Base-by-base conservation (phyloP, 2,113 vertebrate genomes). In the Nyctereutes procyonoides region DNA sequence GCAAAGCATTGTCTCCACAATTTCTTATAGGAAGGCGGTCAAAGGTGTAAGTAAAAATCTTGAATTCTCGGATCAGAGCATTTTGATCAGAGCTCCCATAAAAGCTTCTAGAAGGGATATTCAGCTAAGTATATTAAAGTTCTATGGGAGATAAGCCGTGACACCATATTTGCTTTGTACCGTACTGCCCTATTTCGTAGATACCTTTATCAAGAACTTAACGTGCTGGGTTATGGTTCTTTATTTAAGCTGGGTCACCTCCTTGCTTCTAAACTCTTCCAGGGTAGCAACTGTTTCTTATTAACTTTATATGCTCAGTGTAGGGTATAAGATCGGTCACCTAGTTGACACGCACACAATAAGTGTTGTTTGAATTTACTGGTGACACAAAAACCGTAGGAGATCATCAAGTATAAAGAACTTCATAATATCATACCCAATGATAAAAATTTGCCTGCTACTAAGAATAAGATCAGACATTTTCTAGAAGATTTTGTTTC, bases 381-480 rank as follows among this genome's bases (percentile, higher is more conserved):
- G 26, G 63, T 65, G 73, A 82, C 56, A 87, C 55, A 95, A 96
- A 93, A 83, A n/a, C 30, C 87, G 43, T 0, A 17, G 55, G 43
- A 79, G 62, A 95, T 63, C 22, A 53, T 17, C 88, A 48, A 32
- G 1, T 65, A 94, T 62, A 84, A 83, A 93, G 26, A 82, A 73
- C 17, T 56, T 93, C 53, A 22, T 80, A 90, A 67, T 63, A 94
- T 19, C 81, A 2, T 10, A 80, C 63, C 28, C 35, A 53, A n/a
- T 76, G 83, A 83, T 79, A 71, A 53, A 88, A 93, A 93, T 58
- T 38, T 84, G 62, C 17, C 96, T 96, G 80, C 91, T 88, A 80
- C 63, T 43, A 12, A 67, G 60, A 82, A 82, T 65, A 63, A 91
- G 90, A 91, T 0, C 55, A 7, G 60, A 73, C 30, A 88, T 15